phyloP scores from a whole-genome alignment of 2,113 vertebrate species.

The Alouatta palliata region DNA sequence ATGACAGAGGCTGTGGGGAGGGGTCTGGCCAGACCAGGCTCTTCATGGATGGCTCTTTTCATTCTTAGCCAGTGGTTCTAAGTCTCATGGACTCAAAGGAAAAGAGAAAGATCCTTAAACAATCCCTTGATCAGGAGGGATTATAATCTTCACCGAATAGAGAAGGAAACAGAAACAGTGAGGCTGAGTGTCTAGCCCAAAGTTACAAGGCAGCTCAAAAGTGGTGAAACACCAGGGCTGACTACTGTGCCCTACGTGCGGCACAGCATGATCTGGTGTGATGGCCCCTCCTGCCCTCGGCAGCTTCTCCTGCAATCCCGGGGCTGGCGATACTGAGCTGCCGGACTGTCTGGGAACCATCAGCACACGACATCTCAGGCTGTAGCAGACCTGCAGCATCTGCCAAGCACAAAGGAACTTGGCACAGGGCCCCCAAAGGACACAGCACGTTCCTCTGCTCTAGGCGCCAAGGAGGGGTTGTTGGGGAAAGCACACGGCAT shows the following conservation, averaged over 20 bases:
- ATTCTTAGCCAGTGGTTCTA: neutral
- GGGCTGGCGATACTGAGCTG: neutral
- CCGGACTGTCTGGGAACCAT: neutral
- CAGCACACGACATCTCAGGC: rapidly evolving
- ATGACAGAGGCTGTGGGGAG: neutral
- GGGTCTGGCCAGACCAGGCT: neutral
- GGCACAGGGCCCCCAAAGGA: neutral
- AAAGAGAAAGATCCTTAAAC: neutral
- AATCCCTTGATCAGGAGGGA: neutral
- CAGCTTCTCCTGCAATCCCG: neutral
- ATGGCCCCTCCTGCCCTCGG: neutral
- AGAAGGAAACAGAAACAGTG: neutral
- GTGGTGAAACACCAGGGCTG: neutral
- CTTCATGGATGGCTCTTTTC: neutral
- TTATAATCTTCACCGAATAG: neutral
- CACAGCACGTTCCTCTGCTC: neutral
- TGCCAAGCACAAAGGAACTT: neutral
- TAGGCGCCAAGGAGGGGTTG: neutral
- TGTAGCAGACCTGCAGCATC: neutral
- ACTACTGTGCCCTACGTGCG: rapidly evolving
- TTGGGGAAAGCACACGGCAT: neutral
- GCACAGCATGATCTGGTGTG: neutral
- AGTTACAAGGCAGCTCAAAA: neutral
- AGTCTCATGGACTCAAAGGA: neutral
- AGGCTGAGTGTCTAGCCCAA: neutral